Base-by-base conservation (phyloP, 2,888 invertebrate genomes). In the Drosophila hamatofila region DNA sequence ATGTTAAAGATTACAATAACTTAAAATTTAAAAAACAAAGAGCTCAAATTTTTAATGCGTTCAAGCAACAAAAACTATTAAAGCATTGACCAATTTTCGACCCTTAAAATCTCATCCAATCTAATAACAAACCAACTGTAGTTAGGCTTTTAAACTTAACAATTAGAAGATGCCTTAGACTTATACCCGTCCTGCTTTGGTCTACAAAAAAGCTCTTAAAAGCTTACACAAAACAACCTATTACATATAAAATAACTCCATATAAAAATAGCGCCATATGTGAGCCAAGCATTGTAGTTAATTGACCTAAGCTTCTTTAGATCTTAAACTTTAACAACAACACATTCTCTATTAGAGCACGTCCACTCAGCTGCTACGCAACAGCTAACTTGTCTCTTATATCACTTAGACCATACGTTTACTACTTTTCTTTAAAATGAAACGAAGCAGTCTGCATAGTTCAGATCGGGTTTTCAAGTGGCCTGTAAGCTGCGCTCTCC, bases 401-500 rank as follows among this genome's bases (percentile, higher is more conserved):
- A 18, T 18, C 49, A 14, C 14, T 30, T 30, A 18, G 12, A 23
- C 5, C 39, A 39, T 12, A 3, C 23, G n/a, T 54, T 25, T 54
- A 6, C 51, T 7, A 2, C 9, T 33, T n/a, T 23, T 52, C 37
- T 11, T 25, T 37, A 11, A 3, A 37, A n/a, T 25, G 11, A 18
- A n/a, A 18, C 3, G 51, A 0, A 18, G 54, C 27, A 21, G 49
- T 16, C 42, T 6, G 23, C 46, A 44, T 37, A 49, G 61, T 16
- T 33, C 30, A 23, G 33, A 46, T 52, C 27, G 21, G n/a, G 37
- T 11, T 57, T 21, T 30, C 16, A 33, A 57, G 48, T 35, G 41
- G 41, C 55, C 54, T 44, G 49, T 21, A 33, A 60, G 23, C 18
- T 37, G 27, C 35, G 55, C 27, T 14, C 35, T 44, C 39, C 54